Evolutionary conservation across 2,113 vertebrate genomes (phyloP).

Genomic region (Buteo buteo): DNA sequence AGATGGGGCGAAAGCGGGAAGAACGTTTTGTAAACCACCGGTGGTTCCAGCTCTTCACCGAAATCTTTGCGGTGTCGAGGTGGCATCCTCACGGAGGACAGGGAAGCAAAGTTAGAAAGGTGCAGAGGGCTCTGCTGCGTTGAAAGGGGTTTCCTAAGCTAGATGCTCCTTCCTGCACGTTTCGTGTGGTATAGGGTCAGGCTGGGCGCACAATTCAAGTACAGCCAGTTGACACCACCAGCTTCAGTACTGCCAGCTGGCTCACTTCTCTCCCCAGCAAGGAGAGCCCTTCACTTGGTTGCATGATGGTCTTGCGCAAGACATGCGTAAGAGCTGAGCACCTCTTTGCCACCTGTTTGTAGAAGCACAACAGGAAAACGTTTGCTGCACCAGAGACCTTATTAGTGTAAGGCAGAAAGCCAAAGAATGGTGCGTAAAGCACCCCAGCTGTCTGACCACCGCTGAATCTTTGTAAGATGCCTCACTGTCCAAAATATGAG

Average conservation of each 20-base stretch:
- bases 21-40: too few relatives aligned
- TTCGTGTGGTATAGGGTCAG: neutral
- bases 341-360: neutral
- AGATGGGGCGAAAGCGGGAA: neutral
- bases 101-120: too few relatives aligned
- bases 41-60: neutral
- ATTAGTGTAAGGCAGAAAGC: neutral
- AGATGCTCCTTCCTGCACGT: fast-evolving
- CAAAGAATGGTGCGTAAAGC: neutral
- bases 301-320: fast-evolving
- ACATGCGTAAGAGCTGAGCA: neutral
- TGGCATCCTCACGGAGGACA: neutral
- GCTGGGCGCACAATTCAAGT: fast-evolving
- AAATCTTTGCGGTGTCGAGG: too few relatives aligned
- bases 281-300: neutral
- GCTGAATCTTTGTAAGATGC: neutral
- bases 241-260: neutral
- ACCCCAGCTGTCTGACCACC: neutral
- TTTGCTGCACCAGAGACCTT: neutral
- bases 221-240: neutral
- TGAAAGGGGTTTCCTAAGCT: neutral
- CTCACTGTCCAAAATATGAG: fast-evolving
- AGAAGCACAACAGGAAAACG: neutral
- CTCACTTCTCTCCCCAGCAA: neutral
- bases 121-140: neutral